Percentiles rank a stretch among this genome's conserved stretches.
Evolutionary conservation across 2,888 invertebrate species (phyloP).

Genomic region (Zygaena filipendulae): DNA sequence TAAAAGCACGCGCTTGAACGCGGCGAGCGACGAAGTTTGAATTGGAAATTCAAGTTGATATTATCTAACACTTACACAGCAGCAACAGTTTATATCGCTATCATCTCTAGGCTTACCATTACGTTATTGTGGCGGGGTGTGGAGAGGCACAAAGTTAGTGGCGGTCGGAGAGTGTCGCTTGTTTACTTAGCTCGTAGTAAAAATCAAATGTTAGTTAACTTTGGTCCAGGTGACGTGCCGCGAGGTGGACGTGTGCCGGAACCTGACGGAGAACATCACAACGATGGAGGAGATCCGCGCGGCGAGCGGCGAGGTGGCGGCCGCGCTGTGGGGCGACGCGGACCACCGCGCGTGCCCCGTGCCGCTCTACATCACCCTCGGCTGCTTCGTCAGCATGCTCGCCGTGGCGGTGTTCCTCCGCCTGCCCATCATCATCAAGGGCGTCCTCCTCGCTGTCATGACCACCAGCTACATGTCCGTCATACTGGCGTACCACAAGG

Average conservation of each 20-base stretch:
- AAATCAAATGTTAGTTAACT: too few relatives aligned
- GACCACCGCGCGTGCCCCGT: slow-evolving; percentile 85
- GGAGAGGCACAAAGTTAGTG: too few relatives aligned
- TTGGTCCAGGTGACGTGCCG: slow-evolving; percentile 61
- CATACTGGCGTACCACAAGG: slow-evolving; percentile 83
- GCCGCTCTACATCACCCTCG: slow-evolving; percentile 88
- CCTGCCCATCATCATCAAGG: slow-evolving; percentile 85
- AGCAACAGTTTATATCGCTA: too few relatives aligned
- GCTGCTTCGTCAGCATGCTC: slow-evolving; percentile 85
- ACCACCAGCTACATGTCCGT: slow-evolving; percentile 82
- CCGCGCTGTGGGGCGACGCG: slow-evolving; percentile 48
- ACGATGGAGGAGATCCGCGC: slow-evolving; percentile 61
- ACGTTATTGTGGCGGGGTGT: too few relatives aligned
- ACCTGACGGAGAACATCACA: slow-evolving; percentile 54
- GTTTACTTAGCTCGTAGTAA: too few relatives aligned
- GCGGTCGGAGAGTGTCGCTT: too few relatives aligned
- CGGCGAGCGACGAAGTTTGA: too few relatives aligned
- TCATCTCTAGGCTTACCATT: too few relatives aligned
- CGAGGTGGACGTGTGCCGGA: slow-evolving; percentile 46
- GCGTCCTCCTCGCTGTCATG: slow-evolving; percentile 80
- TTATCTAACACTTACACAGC: too few relatives aligned
- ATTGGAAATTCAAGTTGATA: too few relatives aligned
- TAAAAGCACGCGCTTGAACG: too few relatives aligned
- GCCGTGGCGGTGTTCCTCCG: slow-evolving; percentile 86
- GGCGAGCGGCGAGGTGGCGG: slow-evolving; percentile 32